Percentiles rank a stretch among this genome's conserved stretches.
These are phyloP conservation scores for Dicrurus megarhynchus DNA, from an alignment of 2,113 vertebrate species.

Conservation along the genomic window DNA sequence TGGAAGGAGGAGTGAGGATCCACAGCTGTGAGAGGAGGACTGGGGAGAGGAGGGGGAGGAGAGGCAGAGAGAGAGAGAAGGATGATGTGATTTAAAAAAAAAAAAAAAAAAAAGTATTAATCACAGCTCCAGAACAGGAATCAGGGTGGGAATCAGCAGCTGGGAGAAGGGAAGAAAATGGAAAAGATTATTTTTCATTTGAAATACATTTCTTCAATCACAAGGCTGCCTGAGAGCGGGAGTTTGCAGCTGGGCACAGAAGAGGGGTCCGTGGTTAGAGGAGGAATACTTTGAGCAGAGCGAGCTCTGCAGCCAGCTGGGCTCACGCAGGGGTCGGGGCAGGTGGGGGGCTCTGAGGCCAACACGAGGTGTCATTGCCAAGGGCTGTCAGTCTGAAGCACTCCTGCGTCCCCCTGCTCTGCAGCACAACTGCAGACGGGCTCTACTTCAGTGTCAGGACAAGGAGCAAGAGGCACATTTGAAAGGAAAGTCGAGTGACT, in stretches of 20 bases:
- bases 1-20: constrained; percentile 29
- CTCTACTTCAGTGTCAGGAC: background rate
- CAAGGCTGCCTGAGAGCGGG: background rate
- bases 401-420: background rate
- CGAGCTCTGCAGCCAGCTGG: background rate
- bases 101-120: background rate
- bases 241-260: constrained; percentile 55
- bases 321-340: background rate
- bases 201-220: constrained; percentile 58
- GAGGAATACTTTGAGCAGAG: background rate
- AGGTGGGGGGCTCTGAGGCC: background rate
- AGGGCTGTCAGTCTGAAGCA: background rate
- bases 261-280: background rate
- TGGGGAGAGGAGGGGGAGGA: background rate
- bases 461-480: background rate
- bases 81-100: constrained; percentile 26
- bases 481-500: constrained; percentile 12
- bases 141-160: constrained; percentile 68
- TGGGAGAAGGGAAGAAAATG: constrained; percentile 60
- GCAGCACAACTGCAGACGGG: background rate
- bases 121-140: constrained; percentile 59
- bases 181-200: constrained; percentile 69
- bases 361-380: background rate
- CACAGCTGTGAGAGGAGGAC: constrained; percentile 64
- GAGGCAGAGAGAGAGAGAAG: background rate